Base-by-base conservation (phyloP, 2,888 invertebrate genomes). In the Drosophila buzzatii region DNA sequence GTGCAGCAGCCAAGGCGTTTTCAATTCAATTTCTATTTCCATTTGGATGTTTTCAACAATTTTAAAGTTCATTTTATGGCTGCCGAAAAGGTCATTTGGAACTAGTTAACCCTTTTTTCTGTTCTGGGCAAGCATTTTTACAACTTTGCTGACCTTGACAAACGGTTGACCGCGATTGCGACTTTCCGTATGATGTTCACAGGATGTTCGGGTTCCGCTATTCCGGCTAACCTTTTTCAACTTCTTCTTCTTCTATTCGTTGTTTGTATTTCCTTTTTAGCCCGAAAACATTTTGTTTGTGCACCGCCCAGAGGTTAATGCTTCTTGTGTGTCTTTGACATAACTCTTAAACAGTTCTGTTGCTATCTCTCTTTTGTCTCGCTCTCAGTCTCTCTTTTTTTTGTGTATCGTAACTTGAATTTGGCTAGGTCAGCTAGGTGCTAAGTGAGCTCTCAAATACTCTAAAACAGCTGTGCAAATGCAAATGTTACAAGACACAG, bases 1-100 rank as follows among this genome's bases (percentile, higher is more conserved):
- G 85, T 85, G 83, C 83, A 77, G 83, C 83, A 77, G 73, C 79
- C 76, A 72, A 79, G 83, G 73, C 74, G 63, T 59, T 70, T 81
- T 73, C 76, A 76, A n/a, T n/a, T n/a, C n/a, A n/a, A 77, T 77
- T 65, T 58, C 55, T 45, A 49, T 55, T 16, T 23, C 51, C 7
- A 51, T 18, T 18, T 20, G 14, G 33, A 35, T 51, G 35, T 27
- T 12, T 16, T 51, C 51, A 35, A 20, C 56, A 55, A 76, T 69
- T 79, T 79, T 69, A 72, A 79, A 79, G 67, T 79, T 57, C 56
- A 64, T 57, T 70, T 70, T 47, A 73, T 49, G 65, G 49, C 68
- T 33, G 33, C 60, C 23, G 14, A n/a, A 27, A 27, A 27, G 27
- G 27, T 27, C 27, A 27, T 5, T 27, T 52, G 37, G 37, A 72